phyloP scores from a whole-genome alignment of 1,140 invertebrate species.

The Drosophila funebris region DNA sequence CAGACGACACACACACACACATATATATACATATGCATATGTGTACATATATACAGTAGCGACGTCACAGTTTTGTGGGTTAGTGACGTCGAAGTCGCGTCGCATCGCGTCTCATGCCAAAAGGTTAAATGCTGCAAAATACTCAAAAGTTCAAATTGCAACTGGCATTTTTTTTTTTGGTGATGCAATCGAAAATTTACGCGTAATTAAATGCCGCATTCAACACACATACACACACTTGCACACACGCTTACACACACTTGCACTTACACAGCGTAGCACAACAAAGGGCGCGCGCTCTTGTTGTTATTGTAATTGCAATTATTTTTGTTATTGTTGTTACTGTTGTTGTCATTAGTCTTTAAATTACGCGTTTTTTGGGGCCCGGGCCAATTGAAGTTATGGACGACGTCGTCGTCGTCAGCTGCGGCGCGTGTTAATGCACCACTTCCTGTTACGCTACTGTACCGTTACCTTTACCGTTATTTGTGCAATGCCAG shows the following conservation, averaged over 20 bases:
- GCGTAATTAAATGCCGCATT: constrained; percentile 34
- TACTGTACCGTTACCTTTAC: constrained; percentile 69
- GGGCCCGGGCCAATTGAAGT: constrained; percentile 40
- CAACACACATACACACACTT: not conserved
- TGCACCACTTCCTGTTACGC: constrained; percentile 83
- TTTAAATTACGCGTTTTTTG: constrained; percentile 43
- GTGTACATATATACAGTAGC: constrained; percentile 5
- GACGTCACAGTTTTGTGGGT: constrained; percentile 34
- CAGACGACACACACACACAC: constrained; percentile 18
- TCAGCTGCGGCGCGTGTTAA: constrained; percentile 74
- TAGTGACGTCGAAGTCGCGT: constrained; percentile 35
- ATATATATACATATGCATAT: constrained; percentile 15
- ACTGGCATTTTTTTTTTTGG: constrained; percentile 30
- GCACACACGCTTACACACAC: not conserved
- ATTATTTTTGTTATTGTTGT: constrained; percentile 12
- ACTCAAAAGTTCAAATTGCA: constrained; percentile 22
- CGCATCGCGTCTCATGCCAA: not conserved
- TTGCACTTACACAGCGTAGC: not conserved
- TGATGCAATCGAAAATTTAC: constrained; percentile 58
- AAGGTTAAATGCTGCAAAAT: constrained; percentile 21
- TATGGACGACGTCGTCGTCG: constrained; percentile 6
- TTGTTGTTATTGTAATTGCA: constrained; percentile 2
- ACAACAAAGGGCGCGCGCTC: constrained; percentile 13
- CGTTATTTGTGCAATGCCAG: constrained; percentile 70
- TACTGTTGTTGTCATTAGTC: constrained; percentile 44